These are phyloP conservation scores for Phortica okadai DNA, from an alignment of 2,888 invertebrate species.

Conservation along the genomic window DNA sequence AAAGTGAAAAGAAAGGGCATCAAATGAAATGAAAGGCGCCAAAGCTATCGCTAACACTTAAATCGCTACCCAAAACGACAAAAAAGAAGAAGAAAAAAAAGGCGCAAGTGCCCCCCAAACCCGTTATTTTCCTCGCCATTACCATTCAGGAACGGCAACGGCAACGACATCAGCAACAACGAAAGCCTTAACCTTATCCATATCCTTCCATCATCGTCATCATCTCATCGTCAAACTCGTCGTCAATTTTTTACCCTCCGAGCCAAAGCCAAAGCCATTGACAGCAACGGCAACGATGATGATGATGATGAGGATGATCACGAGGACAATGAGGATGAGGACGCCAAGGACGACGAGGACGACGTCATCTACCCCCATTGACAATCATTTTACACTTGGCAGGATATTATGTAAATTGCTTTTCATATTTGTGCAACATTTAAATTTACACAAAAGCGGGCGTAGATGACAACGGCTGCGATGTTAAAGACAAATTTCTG, in stretches of 20 bases:
- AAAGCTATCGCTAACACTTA: slow-evolving; percentile 28
- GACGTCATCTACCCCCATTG: slow-evolving; percentile 55
- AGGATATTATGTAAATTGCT: slow-evolving; percentile 70
- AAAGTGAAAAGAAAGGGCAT: background rate
- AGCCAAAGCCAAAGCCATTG: background rate
- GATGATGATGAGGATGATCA: too few relatives aligned
- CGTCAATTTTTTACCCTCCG: background rate
- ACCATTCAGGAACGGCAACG: background rate
- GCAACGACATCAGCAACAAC: background rate
- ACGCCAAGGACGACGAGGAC: background rate
- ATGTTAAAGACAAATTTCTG: background rate
- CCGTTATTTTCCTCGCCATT: too few relatives aligned
- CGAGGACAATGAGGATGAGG: background rate
- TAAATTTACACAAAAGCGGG: slow-evolving; percentile 58
- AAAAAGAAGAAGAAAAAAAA: slow-evolving; percentile 11
- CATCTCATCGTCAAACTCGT: background rate
- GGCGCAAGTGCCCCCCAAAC: background rate
- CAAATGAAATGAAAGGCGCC: slow-evolving; percentile 24
- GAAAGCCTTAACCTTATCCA: background rate
- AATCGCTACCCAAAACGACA: background rate
- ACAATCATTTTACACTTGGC: slow-evolving; percentile 72
- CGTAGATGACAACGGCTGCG: background rate
- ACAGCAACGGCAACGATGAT: too few relatives aligned
- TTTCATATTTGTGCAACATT: slow-evolving; percentile 71
- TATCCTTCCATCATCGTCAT: slow-evolving; percentile 10